These are phyloP conservation scores for Drosophila affinis DNA, from an alignment of 2,888 invertebrate genomes.

Conservation along the genomic window DNA sequence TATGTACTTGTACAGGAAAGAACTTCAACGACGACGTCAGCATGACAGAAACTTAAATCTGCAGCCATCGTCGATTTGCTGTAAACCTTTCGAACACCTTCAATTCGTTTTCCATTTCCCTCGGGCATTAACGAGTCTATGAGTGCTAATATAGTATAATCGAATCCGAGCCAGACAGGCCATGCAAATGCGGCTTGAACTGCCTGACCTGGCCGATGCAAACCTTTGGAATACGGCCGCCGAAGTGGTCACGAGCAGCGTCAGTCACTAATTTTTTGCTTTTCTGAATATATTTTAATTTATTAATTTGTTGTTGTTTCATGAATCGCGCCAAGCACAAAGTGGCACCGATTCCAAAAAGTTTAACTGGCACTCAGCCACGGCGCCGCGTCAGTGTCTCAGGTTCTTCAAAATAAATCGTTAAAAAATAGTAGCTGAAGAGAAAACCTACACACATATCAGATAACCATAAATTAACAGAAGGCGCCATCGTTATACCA, in stretches of 20 bases:
- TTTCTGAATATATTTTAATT: constrained; percentile 23
- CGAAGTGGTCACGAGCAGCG: constrained; percentile 21
- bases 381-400: constrained; percentile 25
- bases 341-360: constrained; percentile 58
- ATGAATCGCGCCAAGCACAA: constrained; percentile 69
- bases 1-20: constrained; percentile 5
- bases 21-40: constrained; percentile 14
- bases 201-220: constrained; percentile 33
- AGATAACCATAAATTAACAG: constrained; percentile 52
- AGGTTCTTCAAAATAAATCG: constrained; percentile 64
- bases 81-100: constrained; percentile 30
- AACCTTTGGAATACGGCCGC: constrained; percentile 39
- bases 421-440: constrained; percentile 43
- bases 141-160: constrained; percentile 19
- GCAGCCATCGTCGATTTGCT: constrained; percentile 46
- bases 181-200: constrained; percentile 43
- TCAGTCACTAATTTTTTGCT: constrained; percentile 22
- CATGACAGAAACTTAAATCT: constrained; percentile 31
- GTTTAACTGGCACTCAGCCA: constrained; percentile 36
- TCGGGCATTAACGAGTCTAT: constrained; percentile 47
- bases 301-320: constrained; percentile 45
- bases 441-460: constrained; percentile 38
- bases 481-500: constrained; percentile 50
- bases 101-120: constrained; percentile 45
- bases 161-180: constrained; percentile 17